phyloP scores from a whole-genome alignment of 2,113 vertebrate species.

The Agelaius tricolor region DNA sequence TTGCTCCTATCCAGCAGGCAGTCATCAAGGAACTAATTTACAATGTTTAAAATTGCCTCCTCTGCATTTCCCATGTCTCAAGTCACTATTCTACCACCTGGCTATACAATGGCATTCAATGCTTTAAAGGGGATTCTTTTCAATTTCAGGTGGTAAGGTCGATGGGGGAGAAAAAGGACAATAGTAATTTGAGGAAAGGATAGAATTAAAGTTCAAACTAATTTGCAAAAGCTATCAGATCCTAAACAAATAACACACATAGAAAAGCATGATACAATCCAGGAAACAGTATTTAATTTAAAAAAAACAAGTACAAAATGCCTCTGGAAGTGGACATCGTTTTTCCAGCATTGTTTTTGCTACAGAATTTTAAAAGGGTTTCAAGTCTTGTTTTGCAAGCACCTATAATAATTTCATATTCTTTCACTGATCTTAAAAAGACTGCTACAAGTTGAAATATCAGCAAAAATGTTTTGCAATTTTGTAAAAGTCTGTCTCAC shows the following conservation, averaged over 20 bases:
- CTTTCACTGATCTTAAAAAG: neutral
- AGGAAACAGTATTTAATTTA: constrained; percentile 24
- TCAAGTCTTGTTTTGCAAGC: neutral
- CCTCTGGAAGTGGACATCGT: neutral
- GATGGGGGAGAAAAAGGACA: neutral
- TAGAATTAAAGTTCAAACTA: neutral
- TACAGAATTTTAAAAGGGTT: neutral
- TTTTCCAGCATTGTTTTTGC: neutral
- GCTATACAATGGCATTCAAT: neutral
- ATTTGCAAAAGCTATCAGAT: neutral
- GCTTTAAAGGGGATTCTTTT: neutral
- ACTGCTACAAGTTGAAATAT: neutral
- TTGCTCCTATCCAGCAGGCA: neutral
- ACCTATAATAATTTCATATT: neutral
- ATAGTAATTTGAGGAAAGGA: neutral
- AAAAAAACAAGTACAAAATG: neutral
- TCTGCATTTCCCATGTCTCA: neutral
- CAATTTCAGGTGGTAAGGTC: neutral
- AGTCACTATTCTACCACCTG: neutral
- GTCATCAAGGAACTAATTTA: neutral
- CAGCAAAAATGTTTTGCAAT: neutral
- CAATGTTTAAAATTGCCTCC: neutral
- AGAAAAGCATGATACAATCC: neutral
- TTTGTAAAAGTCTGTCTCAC: neutral
- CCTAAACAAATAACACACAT: neutral